Base-by-base conservation (phyloP, 2,888 invertebrate genomes). In the Melanostoma scalare region DNA sequence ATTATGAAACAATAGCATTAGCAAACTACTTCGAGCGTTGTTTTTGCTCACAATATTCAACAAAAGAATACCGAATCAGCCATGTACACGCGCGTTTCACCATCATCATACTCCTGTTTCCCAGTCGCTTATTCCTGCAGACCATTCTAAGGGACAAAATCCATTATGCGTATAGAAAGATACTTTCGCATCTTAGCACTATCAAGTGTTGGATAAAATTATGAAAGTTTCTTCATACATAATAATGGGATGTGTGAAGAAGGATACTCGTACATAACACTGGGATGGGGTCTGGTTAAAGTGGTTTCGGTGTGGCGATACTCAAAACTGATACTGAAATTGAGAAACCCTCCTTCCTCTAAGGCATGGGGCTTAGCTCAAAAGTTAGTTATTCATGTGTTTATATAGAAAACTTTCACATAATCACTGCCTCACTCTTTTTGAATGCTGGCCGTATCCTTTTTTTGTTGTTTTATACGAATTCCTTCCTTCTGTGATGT, bases 371-470 rank as follows among this genome's bases (percentile, higher is more conserved):
- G 35, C 44, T 42, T 40, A 75, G 55, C 76, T 81, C 67, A 77
- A 58, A 82, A 82, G 68, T 82, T 61, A 61, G 46, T 61, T 77
- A 77, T 82, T 82, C 81, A 82, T 73, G 77, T 77, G 61, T 72
- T 81, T 81, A 68, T 72, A 44, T 72, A 61, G 72, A 73, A 77
- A 82, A 82, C 72, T 82, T 82, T 82, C 38, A 20, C 55, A 60
- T 72, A 82, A 82, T 82, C 81, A 82, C 81, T 77, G 81, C 68
- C 77, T 82, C 61, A 82, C 67, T 63, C 71, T 77, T 53, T 33
- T 44, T 52, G 42, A 77, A 72, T 61, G 56, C 52, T 82, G 68
- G 72, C 63, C 63, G 65, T 73, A 63, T 80, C 69, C 52, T 58
- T 35, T 67, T 74, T 48, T 58, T 10, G 3, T 2, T 20, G 2